Percentiles rank a stretch among this genome's conserved stretches.
phyloP scores from a whole-genome alignment of 2,113 vertebrate species.

The Nibea coibor region DNA sequence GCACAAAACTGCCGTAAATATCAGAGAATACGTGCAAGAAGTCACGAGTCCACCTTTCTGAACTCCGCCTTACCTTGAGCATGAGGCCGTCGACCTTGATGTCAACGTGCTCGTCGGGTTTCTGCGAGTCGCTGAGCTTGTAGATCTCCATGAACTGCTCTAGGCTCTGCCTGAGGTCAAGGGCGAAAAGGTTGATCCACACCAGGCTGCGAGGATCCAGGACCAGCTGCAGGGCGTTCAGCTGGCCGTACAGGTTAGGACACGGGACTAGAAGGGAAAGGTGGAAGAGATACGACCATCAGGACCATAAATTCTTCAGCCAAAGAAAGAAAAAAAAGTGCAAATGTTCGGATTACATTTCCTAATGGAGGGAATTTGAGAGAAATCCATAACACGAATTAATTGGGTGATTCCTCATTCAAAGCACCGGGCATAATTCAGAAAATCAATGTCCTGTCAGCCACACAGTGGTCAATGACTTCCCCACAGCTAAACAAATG shows the following conservation, averaged over 20 bases:
- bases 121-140: slow-evolving; percentile 94
- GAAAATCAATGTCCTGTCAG: slow-evolving; percentile 58
- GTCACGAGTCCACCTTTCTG: not conserved
- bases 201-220: slow-evolving; percentile 95
- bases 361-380: slow-evolving; percentile 13
- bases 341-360: not conserved
- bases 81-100: slow-evolving; percentile 95
- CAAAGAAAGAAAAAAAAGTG: not conserved
- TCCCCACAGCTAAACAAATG: slow-evolving; percentile 3
- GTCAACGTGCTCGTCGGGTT: slow-evolving; percentile 97
- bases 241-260: slow-evolving; percentile 94
- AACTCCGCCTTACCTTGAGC: slow-evolving; percentile 88
- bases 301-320: not conserved
- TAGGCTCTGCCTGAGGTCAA: slow-evolving; percentile 96
- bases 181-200: slow-evolving; percentile 96
- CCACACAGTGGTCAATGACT: slow-evolving; percentile 24
- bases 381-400: slow-evolving; percentile 47
- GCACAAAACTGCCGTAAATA: not conserved
- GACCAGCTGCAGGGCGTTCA: slow-evolving; percentile 96
- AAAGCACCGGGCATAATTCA: slow-evolving; percentile 29
- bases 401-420: slow-evolving; percentile 49
- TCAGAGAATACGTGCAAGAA: fast-evolving
- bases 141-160: slow-evolving; percentile 98
- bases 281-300: not conserved
- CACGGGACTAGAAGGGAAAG: slow-evolving; percentile 87